Evolutionary conservation across 2,888 invertebrate genomes (phyloP), one percentile per base, ranked within the genome.

Genomic region (Nasonia oneida): DNA sequence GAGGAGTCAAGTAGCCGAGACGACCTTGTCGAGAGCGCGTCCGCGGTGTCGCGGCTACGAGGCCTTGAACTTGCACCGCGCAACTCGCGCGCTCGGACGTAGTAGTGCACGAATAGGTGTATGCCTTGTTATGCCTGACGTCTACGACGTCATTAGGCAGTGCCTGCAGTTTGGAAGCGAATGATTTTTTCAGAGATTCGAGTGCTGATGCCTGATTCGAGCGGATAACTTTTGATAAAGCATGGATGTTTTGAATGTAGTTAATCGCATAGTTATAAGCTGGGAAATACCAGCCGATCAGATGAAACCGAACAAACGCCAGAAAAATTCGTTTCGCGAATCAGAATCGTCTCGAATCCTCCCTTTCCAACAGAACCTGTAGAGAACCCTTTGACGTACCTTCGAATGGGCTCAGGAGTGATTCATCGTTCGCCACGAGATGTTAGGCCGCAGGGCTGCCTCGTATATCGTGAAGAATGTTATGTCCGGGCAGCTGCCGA

Each of bases 401-500:
- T 83, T 83, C 18, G 18, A 74, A 61, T 61, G 57, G 29, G 74
- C 12, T 74, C 12, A 74, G 23, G 70, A 37, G n/a, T 80, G 50
- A 61, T n/a, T 37, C 61, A 76, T 76, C 75, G 42, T 76, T 64
- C 18, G 64, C 23, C n/a, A n/a, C 64, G 29, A 23, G 64, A 64
- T 5, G 23, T 57, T 57, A n/a, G 6, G 23, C 57, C 57, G n/a
- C 57, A 67, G 67, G 29, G 67, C 14, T 33, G 23, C 6, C 23
- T 64, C n/a, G 64, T 61, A 61, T n/a, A n/a, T 8, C 39, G 33
- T 67, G 18, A 79, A 79, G 79, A 79, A 79, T 70, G 70, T 70
- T 79, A 79, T 53, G 79, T 50, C n/a, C 50, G 67, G 57, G 57
- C 37, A 37, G 23, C 57, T n/a, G 23, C n/a, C 67, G 67, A n/a